Evolutionary conservation across 2,113 vertebrate genomes (phyloP).

Genomic region (Urocitellus parryii): DNA sequence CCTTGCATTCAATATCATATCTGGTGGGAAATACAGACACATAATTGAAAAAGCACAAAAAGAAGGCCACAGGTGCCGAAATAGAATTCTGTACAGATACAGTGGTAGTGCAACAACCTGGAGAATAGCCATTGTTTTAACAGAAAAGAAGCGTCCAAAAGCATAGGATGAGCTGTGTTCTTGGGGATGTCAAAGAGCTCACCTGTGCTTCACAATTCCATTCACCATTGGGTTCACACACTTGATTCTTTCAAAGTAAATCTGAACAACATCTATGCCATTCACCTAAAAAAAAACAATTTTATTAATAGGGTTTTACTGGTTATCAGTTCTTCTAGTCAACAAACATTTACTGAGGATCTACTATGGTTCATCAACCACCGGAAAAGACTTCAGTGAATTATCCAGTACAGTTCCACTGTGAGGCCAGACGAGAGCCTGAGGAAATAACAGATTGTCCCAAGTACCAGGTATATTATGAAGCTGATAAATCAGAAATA

Average conservation of each 20-base stretch:
- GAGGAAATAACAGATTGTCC: slow-evolving; percentile 7
- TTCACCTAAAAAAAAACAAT: slow-evolving; percentile 73
- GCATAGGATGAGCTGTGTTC: slow-evolving; percentile 65
- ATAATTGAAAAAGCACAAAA: slow-evolving; percentile 71
- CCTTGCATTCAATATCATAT: slow-evolving; percentile 58
- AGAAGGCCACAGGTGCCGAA: slow-evolving; percentile 56
- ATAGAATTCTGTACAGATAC: slow-evolving; percentile 69
- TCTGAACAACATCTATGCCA: slow-evolving; percentile 72
- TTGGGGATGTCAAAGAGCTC: slow-evolving; percentile 67
- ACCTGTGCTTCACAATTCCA: slow-evolving; percentile 77
- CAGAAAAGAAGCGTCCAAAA: slow-evolving; percentile 62
- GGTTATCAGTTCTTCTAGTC: slow-evolving; percentile 53
- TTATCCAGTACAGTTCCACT: slow-evolving; percentile 37
- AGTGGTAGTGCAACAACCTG: slow-evolving; percentile 66
- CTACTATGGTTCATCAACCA: slow-evolving; percentile 33
- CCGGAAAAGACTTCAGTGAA: slow-evolving; percentile 59
- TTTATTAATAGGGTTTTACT: slow-evolving; percentile 70
- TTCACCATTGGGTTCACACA: slow-evolving; percentile 69
- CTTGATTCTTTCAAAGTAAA: slow-evolving; percentile 75
- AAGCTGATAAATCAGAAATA: slow-evolving; percentile 53
- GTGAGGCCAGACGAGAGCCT: slow-evolving; percentile 18
- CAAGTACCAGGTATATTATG: slow-evolving; percentile 48
- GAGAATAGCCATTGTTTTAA: slow-evolving; percentile 55
- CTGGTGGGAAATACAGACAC: slow-evolving; percentile 65
- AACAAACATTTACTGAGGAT: slow-evolving; percentile 62